Base-by-base conservation (phyloP, 2,113 vertebrate species). In the Rhea pennata region DNA sequence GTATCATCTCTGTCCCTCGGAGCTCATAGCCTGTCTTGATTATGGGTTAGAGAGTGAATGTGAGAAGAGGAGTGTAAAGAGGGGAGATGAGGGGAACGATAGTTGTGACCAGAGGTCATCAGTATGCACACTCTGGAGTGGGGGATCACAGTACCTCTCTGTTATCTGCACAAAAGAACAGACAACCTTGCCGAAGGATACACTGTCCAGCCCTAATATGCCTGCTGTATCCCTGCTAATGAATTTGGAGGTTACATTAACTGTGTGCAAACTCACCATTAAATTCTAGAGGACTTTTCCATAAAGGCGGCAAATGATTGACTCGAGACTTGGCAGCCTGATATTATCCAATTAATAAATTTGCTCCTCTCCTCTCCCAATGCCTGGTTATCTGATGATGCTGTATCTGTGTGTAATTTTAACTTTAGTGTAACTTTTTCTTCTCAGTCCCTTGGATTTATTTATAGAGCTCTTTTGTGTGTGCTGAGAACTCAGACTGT, bases 251-350 rank as follows among this genome's bases (percentile, higher is more conserved):
- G 23, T 76, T 33, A 20, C 67, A 50, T 10, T 5, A 12, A 59
- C 31, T 6, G 10, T 15, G 15, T 20, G 17, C 36, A 73, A 70
- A 20, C 5, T 53, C 44, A 3, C 23, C 51, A 26, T 86, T 64
- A 56, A 75, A 92, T 90, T 93, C 82, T 3, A 65, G 29, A 84
- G 91, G 95, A 93, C 77, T 91, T 96, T 96, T 97, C 95, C 93
- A 69, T 27, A 16, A 40, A 27, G 94, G 81, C 75, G 95, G 51
- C 27, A 72, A 74, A 77, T 53, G 33, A 33, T 40, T 92, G 56
- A 58, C 51, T 33, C 20, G 3, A 17, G 15, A 59, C 40, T 61
- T 73, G 66, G 42, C 50, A 87, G 10, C 66, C 80, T 46, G 58
- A 24, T 17, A 29, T 39, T 26, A 33, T 22, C 77, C 15, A 2